Base-by-base conservation (phyloP, 2,888 invertebrate genomes). In the Noctua janthe region DNA sequence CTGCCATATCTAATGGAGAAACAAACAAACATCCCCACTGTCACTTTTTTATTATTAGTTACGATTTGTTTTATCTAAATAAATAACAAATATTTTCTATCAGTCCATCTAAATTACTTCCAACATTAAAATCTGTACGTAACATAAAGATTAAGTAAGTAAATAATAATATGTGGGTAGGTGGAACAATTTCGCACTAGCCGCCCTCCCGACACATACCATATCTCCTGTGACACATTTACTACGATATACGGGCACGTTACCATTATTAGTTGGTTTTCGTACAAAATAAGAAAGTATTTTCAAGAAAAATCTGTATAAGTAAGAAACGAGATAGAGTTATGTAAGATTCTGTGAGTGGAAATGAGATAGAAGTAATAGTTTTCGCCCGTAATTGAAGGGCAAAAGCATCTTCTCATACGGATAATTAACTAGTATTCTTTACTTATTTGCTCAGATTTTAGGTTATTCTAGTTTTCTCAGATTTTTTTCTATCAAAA, bases 211-310 rank as follows among this genome's bases (percentile, higher is more conserved):
- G 70, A 66, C 81, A 88, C 88, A 84, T 84, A 77, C 80, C 84
- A 80, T 75, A 78, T 88, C 81, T 79, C 79, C 2, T 4, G 73
- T n/a, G 84, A 74, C 86, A 88, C 88, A 83, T 87, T 88, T 67
- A 54, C 23, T 43, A 47, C 71, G 71, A 88, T 87, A 86, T 87
- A 87, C 56, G 80, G 51, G 5, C 20, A 29, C 66, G 78, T 88
- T 80, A 73, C 74, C 77, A 79, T 87, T 87, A 87, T 87, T 84
- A 87, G 80, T 87, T 74, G 87, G 87, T 87, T 77, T 82, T 80
- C 71, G 29, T 23, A 59, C 74, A 72, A 74, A 74, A 78, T 69
- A 87, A 80, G 80, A 79, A 66, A 62, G 76, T 82, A 62, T 83
- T 76, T 82, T 80, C 56, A 23, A 62, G 59, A 51, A 80, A 80